Evolutionary conservation across 1,140 invertebrate genomes (phyloP), one percentile per base, ranked within the genome.

Genomic region (Frieseomelitta varia): DNA sequence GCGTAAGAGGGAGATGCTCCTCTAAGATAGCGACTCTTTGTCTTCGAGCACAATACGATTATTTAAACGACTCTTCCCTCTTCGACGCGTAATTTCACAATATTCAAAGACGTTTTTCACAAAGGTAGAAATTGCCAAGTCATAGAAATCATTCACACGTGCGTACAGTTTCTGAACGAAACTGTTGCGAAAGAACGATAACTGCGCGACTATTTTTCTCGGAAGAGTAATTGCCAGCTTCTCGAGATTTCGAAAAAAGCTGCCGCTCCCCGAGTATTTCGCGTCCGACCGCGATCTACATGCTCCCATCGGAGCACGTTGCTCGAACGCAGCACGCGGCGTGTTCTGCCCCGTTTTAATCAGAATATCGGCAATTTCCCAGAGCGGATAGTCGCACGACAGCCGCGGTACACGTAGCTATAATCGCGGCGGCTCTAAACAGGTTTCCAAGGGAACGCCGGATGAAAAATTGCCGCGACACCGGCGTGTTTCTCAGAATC

Each of bases 381-480:
- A 19, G 63, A 24, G 67, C 55, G 55, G 8, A 56, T 55, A 27
- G 53, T 71, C 55, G 74, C 24, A 55, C 58, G 78, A 51, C 51
- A 30, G 14, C 58, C 24, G 34, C 30, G 30, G 68, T 75, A 67
- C 69, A 47, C 68, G 8, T 63, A 24, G 51, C 47, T 15, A 61
- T 69, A 81, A 88, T 81, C 67, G 61, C 19, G 34, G n/a, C 24
- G 39, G 47, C 68, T 72, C 30, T 84, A 69, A 89, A 89, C 87
- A 81, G 85, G 87, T 89, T 89, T 84, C 67, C 75, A 69, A 53
- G 79, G 6, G 30, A 47, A 58, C 17, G 47, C n/a, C 11, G 68
- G 51, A 65, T 77, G 81, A 82, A 89, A 89, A 89, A 79, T 89
- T 47, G 19, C 27, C 51, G 76, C 53, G 79, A 85, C 71, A 76